phyloP scores from a whole-genome alignment of 1,140 invertebrate species.

The Penaeus indicus region DNA sequence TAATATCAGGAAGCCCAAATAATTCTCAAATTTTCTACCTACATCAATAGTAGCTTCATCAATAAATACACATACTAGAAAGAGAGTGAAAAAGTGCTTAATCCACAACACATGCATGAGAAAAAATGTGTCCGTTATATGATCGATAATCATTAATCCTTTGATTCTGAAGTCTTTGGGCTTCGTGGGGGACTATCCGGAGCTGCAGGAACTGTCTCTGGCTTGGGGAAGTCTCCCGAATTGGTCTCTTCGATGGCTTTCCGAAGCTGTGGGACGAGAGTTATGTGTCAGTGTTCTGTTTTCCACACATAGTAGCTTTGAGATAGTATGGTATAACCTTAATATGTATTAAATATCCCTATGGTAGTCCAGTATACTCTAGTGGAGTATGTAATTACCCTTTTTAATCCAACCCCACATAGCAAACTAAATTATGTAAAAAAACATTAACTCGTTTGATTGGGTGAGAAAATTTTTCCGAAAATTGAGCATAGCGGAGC shows the following conservation, averaged over 20 bases:
- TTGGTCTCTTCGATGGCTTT: constrained; percentile 60
- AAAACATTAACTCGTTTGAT: too few species aligned
- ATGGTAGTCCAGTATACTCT: too few species aligned
- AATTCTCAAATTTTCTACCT: too few species aligned
- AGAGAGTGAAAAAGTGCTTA: not conserved
- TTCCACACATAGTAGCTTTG: not conserved
- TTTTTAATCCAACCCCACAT: too few species aligned
- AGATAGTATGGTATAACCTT: too few species aligned
- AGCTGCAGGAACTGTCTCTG: constrained; percentile 32
- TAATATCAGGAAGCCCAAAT: not conserved
- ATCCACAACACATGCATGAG: not conserved
- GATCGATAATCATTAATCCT: not conserved
- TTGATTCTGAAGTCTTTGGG: constrained; percentile 1
- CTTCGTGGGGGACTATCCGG: not conserved
- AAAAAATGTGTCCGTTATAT: not conserved
- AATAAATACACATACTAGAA: too few species aligned
- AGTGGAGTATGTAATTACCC: too few species aligned
- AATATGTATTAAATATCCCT: too few species aligned
- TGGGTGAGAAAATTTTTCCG: too few species aligned
- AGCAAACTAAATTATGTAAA: too few species aligned
- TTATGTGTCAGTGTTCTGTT: not conserved
- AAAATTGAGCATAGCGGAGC: too few species aligned
- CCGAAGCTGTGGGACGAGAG: constrained; percentile 38
- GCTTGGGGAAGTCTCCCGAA: constrained; percentile 57
- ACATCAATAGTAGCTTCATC: too few species aligned